Evolutionary conservation across 2,797 vertebrate genomes (phyloP).

Genomic region (Poeciliopsis infans): DNA sequence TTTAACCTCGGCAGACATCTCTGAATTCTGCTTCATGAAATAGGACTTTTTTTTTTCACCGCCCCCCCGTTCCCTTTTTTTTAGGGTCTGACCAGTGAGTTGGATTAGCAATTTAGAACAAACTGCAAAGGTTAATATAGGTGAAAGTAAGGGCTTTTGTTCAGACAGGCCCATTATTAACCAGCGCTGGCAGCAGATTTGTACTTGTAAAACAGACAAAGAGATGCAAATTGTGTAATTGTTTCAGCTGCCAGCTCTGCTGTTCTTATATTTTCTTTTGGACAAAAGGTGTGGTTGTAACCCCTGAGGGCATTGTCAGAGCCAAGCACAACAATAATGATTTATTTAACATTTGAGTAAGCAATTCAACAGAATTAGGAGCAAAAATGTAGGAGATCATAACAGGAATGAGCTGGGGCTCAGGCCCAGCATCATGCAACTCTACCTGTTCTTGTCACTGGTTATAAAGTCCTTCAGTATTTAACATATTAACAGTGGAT

Average conservation of each 20-base stretch:
- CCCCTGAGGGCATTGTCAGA: neutral
- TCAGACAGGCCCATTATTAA: constrained; percentile 8
- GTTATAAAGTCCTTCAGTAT: neutral
- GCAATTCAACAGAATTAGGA: neutral
- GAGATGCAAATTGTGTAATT: neutral
- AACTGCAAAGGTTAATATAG: constrained; percentile 16
- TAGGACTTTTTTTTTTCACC: constrained; percentile 14
- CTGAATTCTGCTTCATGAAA: constrained; percentile 47
- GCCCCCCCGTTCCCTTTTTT: too few relatives aligned
- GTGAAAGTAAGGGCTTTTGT: neutral
- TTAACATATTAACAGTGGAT: neutral
- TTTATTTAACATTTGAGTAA: neutral
- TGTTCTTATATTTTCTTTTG: neutral
- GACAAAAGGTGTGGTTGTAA: neutral
- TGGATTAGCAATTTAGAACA: constrained; percentile 18
- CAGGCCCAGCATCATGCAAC: neutral
- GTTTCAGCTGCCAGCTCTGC: constrained; percentile 6
- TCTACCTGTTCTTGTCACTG: neutral
- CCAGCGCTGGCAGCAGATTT: neutral
- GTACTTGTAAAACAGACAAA: neutral
- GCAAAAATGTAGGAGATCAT: neutral
- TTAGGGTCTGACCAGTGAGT: constrained; percentile 24
- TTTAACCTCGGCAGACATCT: constrained; percentile 76
- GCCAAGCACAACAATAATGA: neutral
- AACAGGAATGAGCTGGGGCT: neutral